Evolutionary conservation across 2,113 vertebrate species (phyloP), one percentile per base, ranked within the genome.

Genomic region (Phalacrocorax aristotelis): DNA sequence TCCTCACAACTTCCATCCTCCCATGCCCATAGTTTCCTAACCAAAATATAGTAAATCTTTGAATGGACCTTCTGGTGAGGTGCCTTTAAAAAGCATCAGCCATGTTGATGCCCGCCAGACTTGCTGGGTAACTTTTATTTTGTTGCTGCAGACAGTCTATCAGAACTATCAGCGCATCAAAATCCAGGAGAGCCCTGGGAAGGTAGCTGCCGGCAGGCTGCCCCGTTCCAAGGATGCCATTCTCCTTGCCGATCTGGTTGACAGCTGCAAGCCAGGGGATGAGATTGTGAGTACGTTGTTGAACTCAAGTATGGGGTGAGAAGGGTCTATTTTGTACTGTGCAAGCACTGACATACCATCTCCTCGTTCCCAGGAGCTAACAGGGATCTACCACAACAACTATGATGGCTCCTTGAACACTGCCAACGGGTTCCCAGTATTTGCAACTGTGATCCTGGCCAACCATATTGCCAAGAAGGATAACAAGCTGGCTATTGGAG

Each of bases 81-180:
- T 83, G 64, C n/a, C 51, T 93, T 80, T 58, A 81, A 18, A 65
- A 40, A 84, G 65, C 55, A 22, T 46, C 2, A 0, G 14, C 44
- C 2, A 0, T 42, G 58, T 74, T 64, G 65, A 15, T 34, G 29
- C 60, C n/a, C 4, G 0, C 60, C 69, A 61, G 70, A 21, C 18
- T 20, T 36, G 26, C 27, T 75, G 38, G 22, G 29, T 95, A n/a
- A 86, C 82, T 72, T 26, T 4, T 52, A 1, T 82, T 87, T 69
- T 58, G 81, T 52, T 60, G 5, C 4, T 19, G 19, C 97, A 99
- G 99, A 99, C 99, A 0, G 97, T 99, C 34, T 99, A 99, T 90
- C 99, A 99, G 98, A 99, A 99, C 98, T 99, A 99, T 75, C 99
- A 99, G 97, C 98, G 99, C 55, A 99, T 99, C 98, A 99, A 99